Conservation (phyloP, 2,888 invertebrate genomes). For the Limenitis camilla region DNA sequence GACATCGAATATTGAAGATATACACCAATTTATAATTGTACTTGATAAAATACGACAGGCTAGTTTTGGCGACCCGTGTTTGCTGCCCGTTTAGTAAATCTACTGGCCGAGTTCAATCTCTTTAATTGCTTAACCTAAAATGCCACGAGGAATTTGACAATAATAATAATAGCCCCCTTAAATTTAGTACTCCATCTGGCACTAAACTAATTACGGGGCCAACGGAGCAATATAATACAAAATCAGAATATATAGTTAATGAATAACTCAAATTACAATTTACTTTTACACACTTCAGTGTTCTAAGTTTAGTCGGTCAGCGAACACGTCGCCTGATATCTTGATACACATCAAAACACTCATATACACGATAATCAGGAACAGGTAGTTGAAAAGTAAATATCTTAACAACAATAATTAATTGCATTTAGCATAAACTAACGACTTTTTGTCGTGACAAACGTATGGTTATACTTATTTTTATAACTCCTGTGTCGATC, state of each 20-base stretch:
- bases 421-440: slow-evolving; percentile 40
- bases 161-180: no score
- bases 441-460: slow-evolving; percentile 34
- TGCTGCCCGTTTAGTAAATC: slow-evolving; percentile 7
- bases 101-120: slow-evolving; percentile 13
- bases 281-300: no score
- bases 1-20: slow-evolving; percentile 35
- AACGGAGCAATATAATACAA: no score
- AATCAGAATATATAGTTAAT: no score
- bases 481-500: slow-evolving; percentile 20
- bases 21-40: slow-evolving; percentile 43
- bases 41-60: slow-evolving; percentile 34
- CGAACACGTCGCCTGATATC: no score
- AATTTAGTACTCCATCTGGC: no score
- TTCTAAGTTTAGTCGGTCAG: no score
- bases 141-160: slow-evolving; percentile 3
- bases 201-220: no score
- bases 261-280: no score
- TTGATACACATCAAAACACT: neutral
- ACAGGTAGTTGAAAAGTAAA: slow-evolving; percentile 33
- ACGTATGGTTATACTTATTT: slow-evolving; percentile 17
- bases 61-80: slow-evolving; percentile 9
- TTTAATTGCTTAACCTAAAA: slow-evolving; percentile 7
- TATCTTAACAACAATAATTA: slow-evolving; percentile 43
- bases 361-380: slow-evolving; percentile 29